These are phyloP conservation scores for Xestoiulus laeticollis DNA, from an alignment of 2,888 invertebrate species.

Conservation along the genomic window DNA sequence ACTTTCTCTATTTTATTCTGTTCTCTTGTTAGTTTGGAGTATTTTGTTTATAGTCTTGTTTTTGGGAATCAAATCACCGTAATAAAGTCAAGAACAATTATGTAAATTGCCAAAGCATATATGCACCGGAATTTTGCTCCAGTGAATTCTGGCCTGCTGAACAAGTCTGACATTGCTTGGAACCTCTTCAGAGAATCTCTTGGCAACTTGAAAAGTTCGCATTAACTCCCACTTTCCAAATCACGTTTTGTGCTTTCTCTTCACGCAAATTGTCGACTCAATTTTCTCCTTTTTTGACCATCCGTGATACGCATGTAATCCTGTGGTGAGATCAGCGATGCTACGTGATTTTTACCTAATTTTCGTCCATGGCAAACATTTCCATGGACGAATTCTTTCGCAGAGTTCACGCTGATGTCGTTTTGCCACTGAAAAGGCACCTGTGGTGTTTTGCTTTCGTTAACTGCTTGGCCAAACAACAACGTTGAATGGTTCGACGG, in stretches of 20 bases:
- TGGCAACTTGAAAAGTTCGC: neutral
- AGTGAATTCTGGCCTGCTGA: neutral
- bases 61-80: neutral
- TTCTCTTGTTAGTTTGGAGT: too few species aligned
- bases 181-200: neutral
- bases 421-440: neutral
- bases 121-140: neutral
- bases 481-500: too few species aligned
- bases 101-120: neutral
- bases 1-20: too few species aligned
- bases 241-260: neutral
- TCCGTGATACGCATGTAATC: neutral
- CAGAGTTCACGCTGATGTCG: neutral
- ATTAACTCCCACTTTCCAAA: neutral
- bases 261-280: neutral
- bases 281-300: neutral
- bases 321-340: conserved; percentile 7
- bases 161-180: neutral
- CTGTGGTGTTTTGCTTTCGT: neutral
- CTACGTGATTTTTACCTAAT: conserved; percentile 9
- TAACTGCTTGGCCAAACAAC: neutral
- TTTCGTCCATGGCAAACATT: neutral
- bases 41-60: neutral
- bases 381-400: neutral
- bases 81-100: neutral